Percentiles rank a stretch among this genome's conserved stretches.
Evolutionary conservation across 1,140 invertebrate species (phyloP).

Genomic region (Dufourea novaeangliae): DNA sequence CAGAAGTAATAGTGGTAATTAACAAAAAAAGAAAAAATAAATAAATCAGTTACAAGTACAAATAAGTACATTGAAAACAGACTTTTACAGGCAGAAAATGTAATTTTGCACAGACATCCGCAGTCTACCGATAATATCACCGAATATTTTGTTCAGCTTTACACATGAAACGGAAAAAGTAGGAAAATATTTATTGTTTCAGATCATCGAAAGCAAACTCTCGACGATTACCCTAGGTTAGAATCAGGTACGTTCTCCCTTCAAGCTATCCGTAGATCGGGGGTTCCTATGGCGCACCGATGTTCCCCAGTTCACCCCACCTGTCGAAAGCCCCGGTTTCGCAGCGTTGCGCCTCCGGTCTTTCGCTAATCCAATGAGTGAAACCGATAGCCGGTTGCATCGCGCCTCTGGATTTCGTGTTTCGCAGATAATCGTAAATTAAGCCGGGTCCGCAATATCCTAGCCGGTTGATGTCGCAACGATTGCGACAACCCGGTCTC

Average conservation of each 20-base stretch:
- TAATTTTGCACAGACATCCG: too few species aligned
- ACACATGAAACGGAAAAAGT: too few species aligned
- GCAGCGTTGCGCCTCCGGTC: constrained; percentile 24
- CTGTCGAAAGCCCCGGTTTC: constrained; percentile 39
- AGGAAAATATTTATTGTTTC: constrained; percentile 59
- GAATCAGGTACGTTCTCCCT: constrained; percentile 77
- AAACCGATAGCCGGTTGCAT: constrained; percentile 14
- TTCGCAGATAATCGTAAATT: constrained; percentile 42
- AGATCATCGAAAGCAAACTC: constrained; percentile 80
- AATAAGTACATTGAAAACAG: too few species aligned
- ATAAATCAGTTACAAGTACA: too few species aligned
- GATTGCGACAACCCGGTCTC: constrained; percentile 42
- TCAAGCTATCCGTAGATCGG: not conserved
- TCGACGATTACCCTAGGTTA: constrained; percentile 77
- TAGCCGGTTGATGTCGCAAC: constrained; percentile 39
- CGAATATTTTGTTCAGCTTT: too few species aligned
- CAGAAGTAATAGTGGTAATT: too few species aligned
- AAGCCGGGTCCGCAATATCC: constrained; percentile 53
- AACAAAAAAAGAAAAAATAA: too few species aligned
- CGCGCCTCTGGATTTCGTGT: constrained; percentile 13
- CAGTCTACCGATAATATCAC: too few species aligned
- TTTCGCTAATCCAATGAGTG: constrained; percentile 25
- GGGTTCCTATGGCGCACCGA: not conserved
- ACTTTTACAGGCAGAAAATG: too few species aligned
- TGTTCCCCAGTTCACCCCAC: not conserved